Evolutionary conservation across 2,113 vertebrate species (phyloP).

Genomic region (Scatophagus argus): DNA sequence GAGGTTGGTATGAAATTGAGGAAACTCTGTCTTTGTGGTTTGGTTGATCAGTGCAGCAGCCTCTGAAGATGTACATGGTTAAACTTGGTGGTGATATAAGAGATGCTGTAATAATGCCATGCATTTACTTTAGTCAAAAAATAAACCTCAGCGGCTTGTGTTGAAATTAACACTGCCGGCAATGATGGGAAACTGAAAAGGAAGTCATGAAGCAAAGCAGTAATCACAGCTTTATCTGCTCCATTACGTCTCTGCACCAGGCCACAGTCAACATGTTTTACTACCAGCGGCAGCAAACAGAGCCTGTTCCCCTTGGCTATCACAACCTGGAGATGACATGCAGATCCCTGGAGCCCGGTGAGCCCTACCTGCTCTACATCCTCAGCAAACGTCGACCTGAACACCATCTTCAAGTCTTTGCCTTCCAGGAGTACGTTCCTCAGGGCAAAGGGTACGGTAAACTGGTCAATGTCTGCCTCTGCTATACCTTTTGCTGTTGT

Average conservation of each 20-base stretch:
- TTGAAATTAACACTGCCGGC: no score
- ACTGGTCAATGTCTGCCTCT: background rate
- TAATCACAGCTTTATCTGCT: background rate
- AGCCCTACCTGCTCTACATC: conserved; percentile 89
- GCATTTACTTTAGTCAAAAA: background rate
- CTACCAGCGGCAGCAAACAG: conserved; percentile 85
- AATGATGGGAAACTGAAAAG: no score
- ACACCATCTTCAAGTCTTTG: conserved; percentile 73
- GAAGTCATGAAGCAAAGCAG: background rate
- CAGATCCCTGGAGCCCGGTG: conserved; percentile 85
- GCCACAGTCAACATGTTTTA: conserved; percentile 91
- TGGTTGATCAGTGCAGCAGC: background rate
- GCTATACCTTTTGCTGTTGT: background rate
- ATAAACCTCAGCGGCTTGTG: background rate
- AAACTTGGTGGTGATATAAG: background rate
- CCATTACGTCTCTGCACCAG: conserved; percentile 68
- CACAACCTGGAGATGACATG: conserved; percentile 86
- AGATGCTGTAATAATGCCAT: background rate
- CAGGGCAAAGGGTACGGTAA: conserved; percentile 80
- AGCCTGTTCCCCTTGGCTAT: conserved; percentile 85
- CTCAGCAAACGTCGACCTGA: conserved; percentile 73
- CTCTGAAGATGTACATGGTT: background rate
- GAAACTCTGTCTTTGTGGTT: background rate
- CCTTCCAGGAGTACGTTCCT: conserved; percentile 86
- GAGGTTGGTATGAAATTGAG: conserved; percentile 81